Conservation (phyloP, 2,888 invertebrate species). For the Megamerina dolium region DNA sequence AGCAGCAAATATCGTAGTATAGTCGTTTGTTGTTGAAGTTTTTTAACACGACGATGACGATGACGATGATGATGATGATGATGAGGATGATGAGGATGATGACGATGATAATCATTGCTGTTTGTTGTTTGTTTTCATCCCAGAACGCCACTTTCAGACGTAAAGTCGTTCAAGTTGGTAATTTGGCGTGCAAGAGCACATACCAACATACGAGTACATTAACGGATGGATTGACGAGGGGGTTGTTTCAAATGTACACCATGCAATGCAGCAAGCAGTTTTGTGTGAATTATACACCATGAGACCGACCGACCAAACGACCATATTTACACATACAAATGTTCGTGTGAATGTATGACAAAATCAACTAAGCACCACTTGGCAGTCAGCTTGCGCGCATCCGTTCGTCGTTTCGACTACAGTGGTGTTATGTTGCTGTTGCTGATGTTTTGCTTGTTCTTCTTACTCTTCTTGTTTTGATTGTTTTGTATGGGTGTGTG, state of each 20-base stretch:
- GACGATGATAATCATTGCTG: no score
- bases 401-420: constrained; percentile 15
- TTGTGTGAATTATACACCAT: constrained; percentile 17
- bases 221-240: not conserved
- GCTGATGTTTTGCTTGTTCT: constrained; percentile 9
- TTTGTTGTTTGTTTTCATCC: constrained; percentile 25
- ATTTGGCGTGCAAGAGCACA: constrained; percentile 35
- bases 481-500: not conserved
- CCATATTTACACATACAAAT: not conserved
- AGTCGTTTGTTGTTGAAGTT: constrained; percentile 26
- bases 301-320: constrained; percentile 1
- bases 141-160: constrained; percentile 29
- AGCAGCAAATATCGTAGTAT: no score
- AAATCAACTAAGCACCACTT: constrained; percentile 17
- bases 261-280: no score
- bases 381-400: constrained; percentile 17
- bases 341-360: constrained; percentile 5
- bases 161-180: constrained; percentile 42
- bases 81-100: no score
- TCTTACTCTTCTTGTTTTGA: constrained; percentile 7
- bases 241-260: no score
- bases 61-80: no score
- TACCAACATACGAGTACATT: constrained; percentile 23
- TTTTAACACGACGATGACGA: no score
- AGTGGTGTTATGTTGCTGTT: constrained; percentile 5